Evolutionary conservation across 2,888 invertebrate genomes (phyloP).

Genomic region (Saturnia japonica): DNA sequence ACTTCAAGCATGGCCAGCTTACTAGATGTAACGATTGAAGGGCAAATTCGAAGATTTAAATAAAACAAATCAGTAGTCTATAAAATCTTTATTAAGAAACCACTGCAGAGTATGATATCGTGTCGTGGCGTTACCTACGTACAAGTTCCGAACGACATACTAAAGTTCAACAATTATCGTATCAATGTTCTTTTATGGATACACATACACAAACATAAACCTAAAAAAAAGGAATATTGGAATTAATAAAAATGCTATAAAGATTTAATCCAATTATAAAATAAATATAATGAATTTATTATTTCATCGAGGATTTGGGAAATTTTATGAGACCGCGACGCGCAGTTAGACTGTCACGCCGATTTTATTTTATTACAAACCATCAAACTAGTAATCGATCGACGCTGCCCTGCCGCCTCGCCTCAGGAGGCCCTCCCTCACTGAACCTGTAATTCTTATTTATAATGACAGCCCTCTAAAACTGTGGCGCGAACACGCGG

Average conservation of each 20-base stretch:
- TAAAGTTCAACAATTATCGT: slow-evolving; percentile 59
- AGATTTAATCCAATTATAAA: slow-evolving; percentile 64
- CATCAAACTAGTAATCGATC: slow-evolving; percentile 27
- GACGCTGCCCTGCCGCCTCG: slow-evolving; percentile 35
- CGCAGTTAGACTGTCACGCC: slow-evolving; percentile 43
- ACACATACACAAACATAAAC: slow-evolving; percentile 60
- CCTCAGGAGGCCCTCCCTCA: slow-evolving; percentile 42
- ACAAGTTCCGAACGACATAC: slow-evolving; percentile 54
- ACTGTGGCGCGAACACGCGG: slow-evolving; percentile 37
- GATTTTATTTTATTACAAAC: slow-evolving; percentile 28
- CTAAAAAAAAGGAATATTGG: slow-evolving; percentile 69
- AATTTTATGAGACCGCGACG: slow-evolving; percentile 50
- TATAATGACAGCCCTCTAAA: slow-evolving; percentile 55
- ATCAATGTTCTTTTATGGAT: slow-evolving; percentile 54
- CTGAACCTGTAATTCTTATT: slow-evolving; percentile 44
- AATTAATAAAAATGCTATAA: slow-evolving; percentile 60
- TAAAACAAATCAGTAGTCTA: slow-evolving; percentile 61
- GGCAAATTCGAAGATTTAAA: slow-evolving; percentile 24
- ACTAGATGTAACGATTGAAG: neutral
- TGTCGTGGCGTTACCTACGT: slow-evolving; percentile 44
- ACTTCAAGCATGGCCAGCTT: neutral
- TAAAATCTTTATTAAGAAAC: slow-evolving; percentile 79
- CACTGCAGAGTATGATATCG: slow-evolving; percentile 62
- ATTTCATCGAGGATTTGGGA: slow-evolving; percentile 38
- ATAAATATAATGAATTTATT: slow-evolving; percentile 54